Base-by-base conservation (phyloP, 2,888 invertebrate genomes). In the Prosopocoilus inquinatus region DNA sequence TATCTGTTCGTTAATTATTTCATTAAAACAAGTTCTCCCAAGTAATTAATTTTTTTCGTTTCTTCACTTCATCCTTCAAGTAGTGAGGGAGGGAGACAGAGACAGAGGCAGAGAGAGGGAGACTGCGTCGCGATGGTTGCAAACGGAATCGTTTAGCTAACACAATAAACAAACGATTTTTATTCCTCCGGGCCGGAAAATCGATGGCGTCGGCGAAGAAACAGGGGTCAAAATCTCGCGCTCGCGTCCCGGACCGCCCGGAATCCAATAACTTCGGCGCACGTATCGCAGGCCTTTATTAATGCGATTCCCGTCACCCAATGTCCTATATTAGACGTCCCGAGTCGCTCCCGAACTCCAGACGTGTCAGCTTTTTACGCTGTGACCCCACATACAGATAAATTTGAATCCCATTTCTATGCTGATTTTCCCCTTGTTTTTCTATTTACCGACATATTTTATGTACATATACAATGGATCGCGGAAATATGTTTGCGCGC, bases 271-370 rank as follows among this genome's bases (percentile, higher is more conserved):
- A 66, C 66, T 63, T 62, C 64, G 65, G 62, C 63, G 64, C 66
- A 68, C 67, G 68, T 68, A 67, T 67, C 68, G 62, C 65, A 60
- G 59, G 58, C 62, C 66, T 65, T 68, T 68, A 68, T 68, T 68
- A 68, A 68, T 68, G 66, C 66, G 67, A 67, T 67, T 65, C 63
- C 64, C 64, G 67, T 66, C 65, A 64, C 63, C 65, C 65, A 61
- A 64, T 66, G 67, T 65, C 65, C 65, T 65, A 67, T 68, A 68
- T 68, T 67, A 66, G 67, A 67, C 66, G 63, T 9, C 41, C 13
- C 41, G 41, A 41, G 15, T 13, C 16, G 13, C 41, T 15, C 11
- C 12, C 41, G 41, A 41, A 41, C 41, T 41, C 15, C 12, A 41
- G 41, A 41, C 41, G 41, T 41, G 41, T 41, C 41, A 16, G 41